Conservation (phyloP, 1,140 invertebrate species). For the Eurosta solidaginis region DNA sequence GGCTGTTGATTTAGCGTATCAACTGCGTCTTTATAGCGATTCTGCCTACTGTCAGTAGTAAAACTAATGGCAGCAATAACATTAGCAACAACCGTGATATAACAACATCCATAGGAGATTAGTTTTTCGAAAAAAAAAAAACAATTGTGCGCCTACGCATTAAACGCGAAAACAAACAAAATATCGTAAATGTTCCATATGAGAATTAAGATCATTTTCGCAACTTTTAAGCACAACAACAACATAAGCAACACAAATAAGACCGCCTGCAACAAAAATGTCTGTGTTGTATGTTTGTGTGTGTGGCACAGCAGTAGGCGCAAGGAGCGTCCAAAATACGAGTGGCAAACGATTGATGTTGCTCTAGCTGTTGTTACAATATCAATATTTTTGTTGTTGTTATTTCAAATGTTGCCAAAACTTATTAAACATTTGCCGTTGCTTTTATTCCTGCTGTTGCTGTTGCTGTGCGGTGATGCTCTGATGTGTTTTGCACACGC, state of each 20-base stretch:
- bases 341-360: neutral
- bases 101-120: neutral
- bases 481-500: conserved; percentile 19
- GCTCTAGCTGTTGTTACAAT: no score
- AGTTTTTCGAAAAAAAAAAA: conserved; percentile 14
- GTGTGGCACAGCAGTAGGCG: conserved; percentile 9
- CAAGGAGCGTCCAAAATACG: conserved; percentile 25
- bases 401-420: neutral
- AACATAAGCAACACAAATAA: neutral
- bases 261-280: neutral
- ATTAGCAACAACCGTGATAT: neutral
- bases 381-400: no score
- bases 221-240: neutral
- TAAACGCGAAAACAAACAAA: neutral
- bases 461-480: no score
- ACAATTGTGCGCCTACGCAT: conserved; percentile 18
- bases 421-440: neutral
- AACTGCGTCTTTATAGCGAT: neutral
- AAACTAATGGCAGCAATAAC: neutral
- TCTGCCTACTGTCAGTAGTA: neutral
- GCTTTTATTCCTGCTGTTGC: neutral
- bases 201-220: conserved; percentile 8
- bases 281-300: neutral
- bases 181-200: neutral
- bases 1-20: neutral